Evolutionary conservation across 2,113 vertebrate species (phyloP).

Genomic region (Xerus inauris): DNA sequence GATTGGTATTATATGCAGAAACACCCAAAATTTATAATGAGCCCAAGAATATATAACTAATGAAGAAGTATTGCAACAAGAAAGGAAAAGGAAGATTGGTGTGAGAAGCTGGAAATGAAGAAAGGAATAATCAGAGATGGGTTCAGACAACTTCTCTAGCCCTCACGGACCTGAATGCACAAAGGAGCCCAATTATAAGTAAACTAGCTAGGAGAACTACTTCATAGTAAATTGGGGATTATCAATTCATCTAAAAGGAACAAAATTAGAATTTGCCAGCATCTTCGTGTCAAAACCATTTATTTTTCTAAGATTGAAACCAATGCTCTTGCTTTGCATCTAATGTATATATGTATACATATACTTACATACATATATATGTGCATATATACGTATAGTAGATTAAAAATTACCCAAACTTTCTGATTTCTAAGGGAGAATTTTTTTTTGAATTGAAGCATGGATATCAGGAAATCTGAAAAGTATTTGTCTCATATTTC

Average conservation of each 20-base stretch:
- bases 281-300: conserved; percentile 61
- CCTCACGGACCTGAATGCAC: conserved; percentile 38
- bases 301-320: conserved; percentile 62
- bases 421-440: not conserved
- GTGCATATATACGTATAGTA: not conserved
- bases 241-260: conserved; percentile 64
- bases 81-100: conserved; percentile 45
- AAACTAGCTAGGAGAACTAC: conserved; percentile 62
- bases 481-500: not conserved
- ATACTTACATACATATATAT: no score
- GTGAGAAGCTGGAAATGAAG: conserved; percentile 64
- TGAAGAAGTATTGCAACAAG: conserved; percentile 68
- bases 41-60: conserved; percentile 64
- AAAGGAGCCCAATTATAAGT: conserved; percentile 73
- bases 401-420: not conserved
- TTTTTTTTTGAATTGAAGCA: not conserved
- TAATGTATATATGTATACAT: not conserved
- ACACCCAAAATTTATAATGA: conserved; percentile 64
- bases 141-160: conserved; percentile 44
- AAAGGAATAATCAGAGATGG: not conserved
- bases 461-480: not conserved
- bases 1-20: conserved; percentile 58
- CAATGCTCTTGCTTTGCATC: conserved; percentile 28
- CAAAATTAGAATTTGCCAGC: conserved; percentile 43
- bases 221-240: conserved; percentile 67